These are phyloP conservation scores for Brachyalestes nurse DNA, from an alignment of 2,797 vertebrate species.

Conservation along the genomic window DNA sequence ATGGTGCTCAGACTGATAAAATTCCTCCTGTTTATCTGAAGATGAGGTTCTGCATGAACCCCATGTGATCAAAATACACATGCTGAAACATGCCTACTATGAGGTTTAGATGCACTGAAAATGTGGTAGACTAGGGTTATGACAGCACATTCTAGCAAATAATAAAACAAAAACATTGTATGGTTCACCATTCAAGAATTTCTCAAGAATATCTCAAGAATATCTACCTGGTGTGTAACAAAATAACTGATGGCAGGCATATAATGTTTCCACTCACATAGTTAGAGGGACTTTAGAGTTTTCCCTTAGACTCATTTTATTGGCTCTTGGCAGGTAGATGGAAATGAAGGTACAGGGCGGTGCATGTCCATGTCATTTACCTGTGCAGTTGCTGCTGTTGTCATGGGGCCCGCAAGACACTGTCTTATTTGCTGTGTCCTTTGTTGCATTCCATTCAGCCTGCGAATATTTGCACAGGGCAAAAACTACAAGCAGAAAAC, in stretches of 20 bases:
- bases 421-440: conserved; percentile 63
- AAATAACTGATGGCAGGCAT: not conserved
- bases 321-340: not conserved
- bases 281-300: not conserved
- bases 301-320: conserved; percentile 8
- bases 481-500: conserved; percentile 72
- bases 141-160: not conserved
- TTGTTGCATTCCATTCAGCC: conserved; percentile 77
- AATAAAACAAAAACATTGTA: not conserved
- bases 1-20: not conserved
- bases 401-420: conserved; percentile 72
- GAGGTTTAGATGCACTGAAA: not conserved
- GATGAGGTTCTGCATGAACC: no score
- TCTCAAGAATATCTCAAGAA: no score
- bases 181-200: not conserved
- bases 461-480: conserved; percentile 76
- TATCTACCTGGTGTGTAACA: not conserved
- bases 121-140: not conserved
- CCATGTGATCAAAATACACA: no score
- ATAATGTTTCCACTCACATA: conserved; percentile 3
- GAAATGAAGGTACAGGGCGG: conserved; percentile 8
- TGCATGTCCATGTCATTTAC: conserved; percentile 63
- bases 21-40: no score
- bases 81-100: not conserved
- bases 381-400: conserved; percentile 78